Conservation (phyloP, 1,140 invertebrate species). For the Lepidurus packardi region DNA sequence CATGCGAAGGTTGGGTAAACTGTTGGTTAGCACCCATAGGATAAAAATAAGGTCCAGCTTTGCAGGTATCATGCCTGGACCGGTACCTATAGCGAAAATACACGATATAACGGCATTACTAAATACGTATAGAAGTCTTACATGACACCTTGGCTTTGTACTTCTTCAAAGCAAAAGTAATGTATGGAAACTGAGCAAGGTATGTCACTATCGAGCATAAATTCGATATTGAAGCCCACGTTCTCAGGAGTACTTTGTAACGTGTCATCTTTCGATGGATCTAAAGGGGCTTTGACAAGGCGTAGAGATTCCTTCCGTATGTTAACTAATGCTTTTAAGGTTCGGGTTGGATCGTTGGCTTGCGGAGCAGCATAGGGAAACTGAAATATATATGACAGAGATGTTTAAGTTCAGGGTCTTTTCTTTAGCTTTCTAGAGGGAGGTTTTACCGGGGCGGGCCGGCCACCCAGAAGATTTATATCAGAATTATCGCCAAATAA, state of each 20-base stretch:
- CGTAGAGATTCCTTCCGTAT: constrained; percentile 93
- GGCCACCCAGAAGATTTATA: constrained; percentile 87
- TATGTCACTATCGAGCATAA: constrained; percentile 93
- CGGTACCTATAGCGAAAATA: constrained; percentile 58
- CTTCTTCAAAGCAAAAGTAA: constrained; percentile 92
- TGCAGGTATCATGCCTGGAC: constrained; percentile 70
- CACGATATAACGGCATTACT: constrained; percentile 33
- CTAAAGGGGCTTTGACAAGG: constrained; percentile 60
- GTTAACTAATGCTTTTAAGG: constrained; percentile 90
- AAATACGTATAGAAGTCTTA: constrained; percentile 35
- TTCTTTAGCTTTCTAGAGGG: constrained; percentile 29
- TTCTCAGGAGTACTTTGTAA: constrained; percentile 49
- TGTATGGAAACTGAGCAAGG: constrained; percentile 88
- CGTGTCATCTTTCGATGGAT: constrained; percentile 42
- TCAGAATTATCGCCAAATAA: constrained; percentile 97
- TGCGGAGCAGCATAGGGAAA: constrained; percentile 97
- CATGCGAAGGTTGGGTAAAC: constrained; percentile 78
- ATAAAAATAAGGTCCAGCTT: constrained; percentile 86
- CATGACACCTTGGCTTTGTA: constrained; percentile 52
- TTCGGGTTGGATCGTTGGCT: constrained; percentile 92
- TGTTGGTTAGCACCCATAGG: constrained; percentile 88
- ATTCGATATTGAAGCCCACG: constrained; percentile 86
- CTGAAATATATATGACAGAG: constrained; percentile 50
- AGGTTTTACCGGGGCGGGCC: constrained; percentile 75
- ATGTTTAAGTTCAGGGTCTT: background rate